Base-by-base conservation (phyloP, 2,888 invertebrate genomes). In the Entomobrya proxima region DNA sequence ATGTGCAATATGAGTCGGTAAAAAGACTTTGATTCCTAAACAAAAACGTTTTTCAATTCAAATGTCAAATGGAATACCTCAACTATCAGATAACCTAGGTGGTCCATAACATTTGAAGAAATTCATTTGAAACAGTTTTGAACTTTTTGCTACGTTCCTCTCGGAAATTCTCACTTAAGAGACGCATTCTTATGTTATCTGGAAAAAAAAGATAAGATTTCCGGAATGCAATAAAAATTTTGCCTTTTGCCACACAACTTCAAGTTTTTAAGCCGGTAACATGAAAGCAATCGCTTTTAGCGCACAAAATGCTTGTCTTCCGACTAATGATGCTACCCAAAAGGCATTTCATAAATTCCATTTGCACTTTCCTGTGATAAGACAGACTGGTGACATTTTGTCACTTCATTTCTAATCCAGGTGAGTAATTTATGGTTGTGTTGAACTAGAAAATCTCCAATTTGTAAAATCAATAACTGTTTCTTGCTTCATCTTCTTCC, bases 331-430 rank as follows among this genome's bases (percentile, higher is more conserved):
- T n/a, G n/a, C n/a, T n/a, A n/a, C n/a, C n/a, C n/a, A n/a, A n/a
- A n/a, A n/a, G n/a, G n/a, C 84, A 58, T 77, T 69, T 47, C 78
- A 78, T 74, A 84, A 78, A 78, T 78, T 85, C 84, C 84, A 85
- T 85, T 85, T 72, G 74, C 84, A 85, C 84, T 77, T 27, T 74
- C 37, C 21, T 85, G 84, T 50, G 84, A 85, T 85, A 85, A 85
- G 84, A 85, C 78, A 74, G 21, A 77, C 64, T 27, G 30, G 74
- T 76, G 82, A 82, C 82, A 76, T 18, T 82, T 82, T 82, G 50
- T 67, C 75, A 52, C 76, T 75, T 52, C 11, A 37, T 52, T 76
- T 67, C 67, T 74, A 82, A 75, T 67, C 76, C 64, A 32, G 24
- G 15, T 30, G 18, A 58, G 52, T 75, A 82, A 82, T 82, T 82